Conservation (phyloP, 2,113 vertebrate genomes). For the Trematocara variabile region DNA sequence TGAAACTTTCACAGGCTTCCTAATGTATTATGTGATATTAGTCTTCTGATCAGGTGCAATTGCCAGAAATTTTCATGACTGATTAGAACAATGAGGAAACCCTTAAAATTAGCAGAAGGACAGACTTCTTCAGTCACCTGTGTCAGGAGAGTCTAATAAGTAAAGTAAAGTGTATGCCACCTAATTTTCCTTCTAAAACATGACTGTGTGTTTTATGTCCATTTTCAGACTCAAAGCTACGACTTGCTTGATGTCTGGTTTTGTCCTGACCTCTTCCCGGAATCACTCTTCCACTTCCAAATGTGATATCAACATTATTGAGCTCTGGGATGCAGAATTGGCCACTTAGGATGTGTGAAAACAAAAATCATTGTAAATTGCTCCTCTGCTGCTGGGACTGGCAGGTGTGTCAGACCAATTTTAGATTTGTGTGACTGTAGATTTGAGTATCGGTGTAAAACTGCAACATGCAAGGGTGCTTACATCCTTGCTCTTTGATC, state of each 20-base stretch:
- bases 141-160: not conserved
- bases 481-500: not conserved
- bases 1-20: not conserved
- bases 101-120: not conserved
- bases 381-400: conserved; percentile 1
- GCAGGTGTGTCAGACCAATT: conserved; percentile 34
- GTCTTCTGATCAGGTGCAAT: not conserved
- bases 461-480: not conserved
- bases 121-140: not conserved
- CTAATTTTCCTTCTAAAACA: not conserved
- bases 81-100: not conserved
- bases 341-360: conserved; percentile 50
- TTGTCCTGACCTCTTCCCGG: conserved; percentile 40
- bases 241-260: conserved; percentile 1
- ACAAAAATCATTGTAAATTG: conserved; percentile 47
- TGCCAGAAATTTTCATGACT: not conserved
- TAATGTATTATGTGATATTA: conserved; percentile 14
- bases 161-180: not conserved
- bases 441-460: not conserved
- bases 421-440: conserved; percentile 7
- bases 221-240: conserved; percentile 1
- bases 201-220: not conserved
- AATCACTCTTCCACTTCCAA: conserved; percentile 27
- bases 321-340: conserved; percentile 33
- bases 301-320: conserved; percentile 39